phyloP scores from a whole-genome alignment of 1,140 invertebrate genomes.

The Kradibia gibbosae region DNA sequence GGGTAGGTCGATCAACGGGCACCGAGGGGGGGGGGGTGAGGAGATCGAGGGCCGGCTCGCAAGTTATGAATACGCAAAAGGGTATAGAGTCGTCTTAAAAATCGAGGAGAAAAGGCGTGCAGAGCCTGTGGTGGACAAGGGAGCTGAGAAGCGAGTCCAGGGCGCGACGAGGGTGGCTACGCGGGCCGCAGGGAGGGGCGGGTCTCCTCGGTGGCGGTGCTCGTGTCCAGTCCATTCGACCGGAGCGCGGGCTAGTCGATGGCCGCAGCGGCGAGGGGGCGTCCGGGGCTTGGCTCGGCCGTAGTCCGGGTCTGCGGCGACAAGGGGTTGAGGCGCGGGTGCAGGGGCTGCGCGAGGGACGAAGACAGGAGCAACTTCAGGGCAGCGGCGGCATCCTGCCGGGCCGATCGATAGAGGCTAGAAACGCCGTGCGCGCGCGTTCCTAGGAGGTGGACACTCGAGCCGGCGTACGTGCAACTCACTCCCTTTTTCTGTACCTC shows the following conservation, averaged over 20 bases:
- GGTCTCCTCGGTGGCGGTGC: slow-evolving; percentile 50
- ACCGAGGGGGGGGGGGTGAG: too few species aligned
- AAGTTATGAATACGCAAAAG: not conserved
- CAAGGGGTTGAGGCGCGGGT: too few species aligned
- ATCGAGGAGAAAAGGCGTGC: too few species aligned
- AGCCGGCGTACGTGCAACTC: slow-evolving; percentile 26
- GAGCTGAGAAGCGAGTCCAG: not conserved
- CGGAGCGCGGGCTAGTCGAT: too few species aligned
- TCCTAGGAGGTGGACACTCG: slow-evolving; percentile 58
- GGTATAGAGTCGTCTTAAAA: not conserved
- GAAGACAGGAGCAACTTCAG: slow-evolving; percentile 46
- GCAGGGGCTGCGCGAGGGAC: not conserved
- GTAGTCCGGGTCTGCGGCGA: too few species aligned
- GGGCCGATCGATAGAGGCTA: slow-evolving; percentile 63
- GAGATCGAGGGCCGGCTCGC: too few species aligned
- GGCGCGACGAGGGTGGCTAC: not conserved
- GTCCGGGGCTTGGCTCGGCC: too few species aligned
- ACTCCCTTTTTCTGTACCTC: slow-evolving; percentile 6
- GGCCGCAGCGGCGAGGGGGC: too few species aligned
- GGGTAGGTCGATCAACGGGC: too few species aligned
- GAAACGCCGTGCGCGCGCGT: slow-evolving; percentile 53
- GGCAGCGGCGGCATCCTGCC: slow-evolving; percentile 50
- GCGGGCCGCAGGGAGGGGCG: slow-evolving; percentile 42
- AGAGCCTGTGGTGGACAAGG: too few species aligned
- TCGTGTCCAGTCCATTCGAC: slow-evolving; percentile 60